These are phyloP conservation scores for Drosophila testacea DNA, from an alignment of 2,888 invertebrate genomes.

Conservation along the genomic window DNA sequence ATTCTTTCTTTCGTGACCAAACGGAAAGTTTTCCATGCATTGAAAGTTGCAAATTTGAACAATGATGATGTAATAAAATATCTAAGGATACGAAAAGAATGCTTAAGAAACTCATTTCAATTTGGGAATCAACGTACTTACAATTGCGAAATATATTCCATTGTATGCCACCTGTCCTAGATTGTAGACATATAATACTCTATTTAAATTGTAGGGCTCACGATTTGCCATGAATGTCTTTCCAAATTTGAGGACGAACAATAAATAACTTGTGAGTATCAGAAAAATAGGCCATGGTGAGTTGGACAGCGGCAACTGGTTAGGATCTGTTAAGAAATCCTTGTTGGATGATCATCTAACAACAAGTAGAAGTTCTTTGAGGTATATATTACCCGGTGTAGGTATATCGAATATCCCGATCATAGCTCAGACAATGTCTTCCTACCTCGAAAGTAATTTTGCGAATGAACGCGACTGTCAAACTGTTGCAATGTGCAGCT, in stretches of 20 bases:
- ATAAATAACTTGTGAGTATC: slow-evolving; percentile 12
- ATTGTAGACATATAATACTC: slow-evolving; percentile 27
- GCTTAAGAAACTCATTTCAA: neutral
- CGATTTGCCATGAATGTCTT: slow-evolving; percentile 23
- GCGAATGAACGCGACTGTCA: slow-evolving; percentile 6
- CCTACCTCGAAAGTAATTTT: neutral
- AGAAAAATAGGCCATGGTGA: slow-evolving; percentile 27
- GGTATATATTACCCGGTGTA: slow-evolving; percentile 11
- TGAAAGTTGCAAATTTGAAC: slow-evolving; percentile 27
- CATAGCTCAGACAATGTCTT: slow-evolving; percentile 8
- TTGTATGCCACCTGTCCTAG: slow-evolving; percentile 26
- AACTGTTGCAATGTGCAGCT: neutral
- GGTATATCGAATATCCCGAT: slow-evolving; percentile 23
- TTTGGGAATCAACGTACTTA: neutral
- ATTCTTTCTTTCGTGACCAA: slow-evolving; percentile 34
- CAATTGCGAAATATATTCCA: slow-evolving; percentile 19
- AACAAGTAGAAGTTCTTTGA: neutral
- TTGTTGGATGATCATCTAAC: neutral
- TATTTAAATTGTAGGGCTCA: slow-evolving; percentile 15
- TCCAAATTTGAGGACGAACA: slow-evolving; percentile 20
- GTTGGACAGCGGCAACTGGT: slow-evolving; percentile 19
- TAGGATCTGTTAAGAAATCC: slow-evolving; percentile 9
- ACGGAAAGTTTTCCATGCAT: slow-evolving; percentile 50
- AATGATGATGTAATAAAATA: slow-evolving; percentile 41
- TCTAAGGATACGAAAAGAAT: slow-evolving; percentile 14